Base-by-base conservation (phyloP, 64 coral and sea anemone genomes). In the Cladopsammia gracilis region DNA sequence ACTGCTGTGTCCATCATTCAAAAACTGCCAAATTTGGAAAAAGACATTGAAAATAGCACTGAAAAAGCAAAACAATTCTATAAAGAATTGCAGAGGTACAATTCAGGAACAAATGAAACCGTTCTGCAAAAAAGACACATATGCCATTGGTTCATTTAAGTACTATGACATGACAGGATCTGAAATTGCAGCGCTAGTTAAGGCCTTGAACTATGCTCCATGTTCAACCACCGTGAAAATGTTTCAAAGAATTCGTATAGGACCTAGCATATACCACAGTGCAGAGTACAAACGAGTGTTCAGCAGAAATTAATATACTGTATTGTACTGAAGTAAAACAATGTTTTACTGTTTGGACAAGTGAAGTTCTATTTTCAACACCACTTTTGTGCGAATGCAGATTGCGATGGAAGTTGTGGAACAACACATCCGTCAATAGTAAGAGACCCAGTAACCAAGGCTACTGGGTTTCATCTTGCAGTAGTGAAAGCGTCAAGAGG, bases 1-100 rank as follows among this genome's bases (percentile, higher is more conserved):
- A 76, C 87, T 43, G 87, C 86, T 44, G 60, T 89, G 18, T 73
- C 86, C 18, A 25, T 73, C 15, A 86, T 86, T 60, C 48, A 89
- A 25, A 75, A 73, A 69, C 20, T 59, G 15, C 87, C 70, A 80
- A 2, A 57, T 58, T 58, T 80, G 48, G 50, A 80, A 80, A 56
- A 78, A 48, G 49, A 56, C n/a, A 48, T 78, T 20, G 57, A 48
- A 43, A 53, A 58, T 54, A 59, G 77, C 13, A 80, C 77, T 58
- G 61, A 59, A 58, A 53, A 53, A 53, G 77, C 77, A 23, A 20
- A 46, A 6, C 11, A 80, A 58, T 19, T 80, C 52, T 58, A 80
- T n/a, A 3, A 44, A 15, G 61, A 2, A 15, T 25, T 80, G 42
- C 54, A 51, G 23, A 52, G 75, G 43, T 15, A 20, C 19, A 53